Percentiles rank a stretch among this genome's conserved stretches.
Conservation (phyloP, 2,888 invertebrate species). For the Scaptomyza reducta region DNA sequence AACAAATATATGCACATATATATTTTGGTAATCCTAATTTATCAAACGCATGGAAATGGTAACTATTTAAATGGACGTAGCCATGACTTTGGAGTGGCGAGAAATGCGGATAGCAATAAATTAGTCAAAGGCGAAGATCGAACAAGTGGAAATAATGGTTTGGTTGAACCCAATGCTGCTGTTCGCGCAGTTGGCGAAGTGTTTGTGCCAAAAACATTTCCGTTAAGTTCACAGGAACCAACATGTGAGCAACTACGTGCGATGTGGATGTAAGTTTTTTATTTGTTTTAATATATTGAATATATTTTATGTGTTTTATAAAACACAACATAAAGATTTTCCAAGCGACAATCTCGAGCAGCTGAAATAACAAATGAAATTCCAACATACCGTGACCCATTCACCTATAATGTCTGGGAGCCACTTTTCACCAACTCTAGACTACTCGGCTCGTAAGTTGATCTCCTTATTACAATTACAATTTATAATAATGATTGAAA, state of each 20-base stretch:
- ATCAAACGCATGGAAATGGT: constrained; percentile 39
- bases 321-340: constrained; percentile 85
- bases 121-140: constrained; percentile 45
- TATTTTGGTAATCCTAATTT: constrained; percentile 49
- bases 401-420: constrained; percentile 93
- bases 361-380: constrained; percentile 95
- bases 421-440: constrained; percentile 86
- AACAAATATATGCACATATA: constrained; percentile 44
- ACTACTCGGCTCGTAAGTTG: constrained; percentile 86
- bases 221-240: constrained; percentile 87
- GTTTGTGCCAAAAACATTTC: constrained; percentile 80
- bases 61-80: constrained; percentile 52
- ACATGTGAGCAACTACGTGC: constrained; percentile 94
- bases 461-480: background rate
- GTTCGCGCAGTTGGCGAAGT: constrained; percentile 72
- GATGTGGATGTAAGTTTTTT: constrained; percentile 90
- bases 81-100: constrained; percentile 43
- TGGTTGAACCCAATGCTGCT: constrained; percentile 27
- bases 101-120: constrained; percentile 43
- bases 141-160: constrained; percentile 16
- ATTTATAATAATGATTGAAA: background rate
- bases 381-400: constrained; percentile 92
- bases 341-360: constrained; percentile 93
- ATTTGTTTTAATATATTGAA: background rate
- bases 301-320: background rate